Percentiles rank a stretch among this genome's conserved stretches.
Evolutionary conservation across 1,140 invertebrate species (phyloP).

Genomic region (Drosophila mojavensis): DNA sequence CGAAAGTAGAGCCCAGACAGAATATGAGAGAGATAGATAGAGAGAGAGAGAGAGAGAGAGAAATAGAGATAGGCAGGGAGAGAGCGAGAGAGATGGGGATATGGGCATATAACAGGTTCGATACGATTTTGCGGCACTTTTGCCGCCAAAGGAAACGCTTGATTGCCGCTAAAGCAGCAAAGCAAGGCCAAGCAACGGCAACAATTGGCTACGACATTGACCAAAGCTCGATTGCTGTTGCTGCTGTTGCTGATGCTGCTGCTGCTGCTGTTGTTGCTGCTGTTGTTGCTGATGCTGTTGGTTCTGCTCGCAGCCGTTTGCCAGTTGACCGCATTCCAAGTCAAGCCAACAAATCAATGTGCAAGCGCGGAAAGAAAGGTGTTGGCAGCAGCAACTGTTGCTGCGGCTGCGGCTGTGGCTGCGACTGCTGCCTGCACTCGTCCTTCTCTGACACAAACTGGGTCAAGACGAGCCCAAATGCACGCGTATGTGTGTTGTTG

Average conservation of each 20-base stretch:
- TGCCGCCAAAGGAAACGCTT: constrained; percentile 74
- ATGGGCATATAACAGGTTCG: constrained; percentile 69
- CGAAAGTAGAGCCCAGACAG: neutral
- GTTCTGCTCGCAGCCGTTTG: constrained; percentile 44
- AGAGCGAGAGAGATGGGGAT: neutral
- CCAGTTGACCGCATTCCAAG: constrained; percentile 75
- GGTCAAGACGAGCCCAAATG: constrained; percentile 71
- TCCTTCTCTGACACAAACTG: constrained; percentile 56
- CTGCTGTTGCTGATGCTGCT: constrained; percentile 13
- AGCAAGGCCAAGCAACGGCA: constrained; percentile 78
- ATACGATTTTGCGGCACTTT: constrained; percentile 80
- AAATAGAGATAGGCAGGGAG: neutral
- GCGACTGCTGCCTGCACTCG: constrained; percentile 36
- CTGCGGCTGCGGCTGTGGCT: constrained; percentile 14
- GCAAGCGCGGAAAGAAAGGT: constrained; percentile 67
- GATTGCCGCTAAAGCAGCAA: constrained; percentile 67
- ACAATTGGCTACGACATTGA: constrained; percentile 63
- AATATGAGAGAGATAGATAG: neutral
- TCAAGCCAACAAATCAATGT: constrained; percentile 71
- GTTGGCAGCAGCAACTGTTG: constrained; percentile 50
- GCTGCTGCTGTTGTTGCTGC: no score
- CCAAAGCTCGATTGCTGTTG: constrained; percentile 46
- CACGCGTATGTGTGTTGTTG: constrained; percentile 33
- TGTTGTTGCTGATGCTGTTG: neutral
- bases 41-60: neutral